Conservation (phyloP, 2,888 invertebrate genomes). For the Cremastobaeus sp. region DNA sequence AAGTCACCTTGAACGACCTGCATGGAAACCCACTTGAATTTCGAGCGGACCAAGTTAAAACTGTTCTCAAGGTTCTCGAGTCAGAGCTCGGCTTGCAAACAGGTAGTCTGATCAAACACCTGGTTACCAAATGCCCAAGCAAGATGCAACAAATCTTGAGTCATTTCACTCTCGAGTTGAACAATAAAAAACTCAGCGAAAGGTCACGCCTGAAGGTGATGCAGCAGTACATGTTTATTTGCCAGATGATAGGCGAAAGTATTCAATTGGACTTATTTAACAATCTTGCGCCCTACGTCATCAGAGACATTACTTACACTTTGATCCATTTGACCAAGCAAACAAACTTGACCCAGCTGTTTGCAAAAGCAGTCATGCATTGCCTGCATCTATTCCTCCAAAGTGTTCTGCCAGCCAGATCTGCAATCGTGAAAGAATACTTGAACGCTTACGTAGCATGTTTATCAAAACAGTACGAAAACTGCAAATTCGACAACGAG, state of each 20-base stretch:
- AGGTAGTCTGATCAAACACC: conserved; percentile 58
- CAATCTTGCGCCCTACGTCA: conserved; percentile 80
- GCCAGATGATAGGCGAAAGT: conserved; percentile 77
- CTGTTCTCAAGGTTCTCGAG: conserved; percentile 79
- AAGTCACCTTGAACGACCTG: conserved; percentile 64
- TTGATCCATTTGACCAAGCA: conserved; percentile 80
- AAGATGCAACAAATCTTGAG: conserved; percentile 81
- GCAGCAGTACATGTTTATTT: conserved; percentile 81
- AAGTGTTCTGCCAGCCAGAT: conserved; percentile 78
- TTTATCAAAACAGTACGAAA: conserved; percentile 78
- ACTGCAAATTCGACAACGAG: conserved; percentile 37
- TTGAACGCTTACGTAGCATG: conserved; percentile 80
- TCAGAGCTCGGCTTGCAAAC: conserved; percentile 75
- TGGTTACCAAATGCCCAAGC: conserved; percentile 76
- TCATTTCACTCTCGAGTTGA: conserved; percentile 79
- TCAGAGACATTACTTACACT: conserved; percentile 81
- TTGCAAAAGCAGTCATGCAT: conserved; percentile 68
- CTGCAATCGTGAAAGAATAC: conserved; percentile 78
- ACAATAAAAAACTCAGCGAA: conserved; percentile 76
- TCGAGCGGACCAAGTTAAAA: conserved; percentile 75
- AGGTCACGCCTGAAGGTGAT: conserved; percentile 79
- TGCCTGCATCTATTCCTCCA: conserved; percentile 79
- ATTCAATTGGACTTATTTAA: conserved; percentile 73
- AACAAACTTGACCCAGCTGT: conserved; percentile 68
- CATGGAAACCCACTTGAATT: conserved; percentile 66